Conservation (phyloP, 2,113 vertebrate species). For the Otus sunia region DNA sequence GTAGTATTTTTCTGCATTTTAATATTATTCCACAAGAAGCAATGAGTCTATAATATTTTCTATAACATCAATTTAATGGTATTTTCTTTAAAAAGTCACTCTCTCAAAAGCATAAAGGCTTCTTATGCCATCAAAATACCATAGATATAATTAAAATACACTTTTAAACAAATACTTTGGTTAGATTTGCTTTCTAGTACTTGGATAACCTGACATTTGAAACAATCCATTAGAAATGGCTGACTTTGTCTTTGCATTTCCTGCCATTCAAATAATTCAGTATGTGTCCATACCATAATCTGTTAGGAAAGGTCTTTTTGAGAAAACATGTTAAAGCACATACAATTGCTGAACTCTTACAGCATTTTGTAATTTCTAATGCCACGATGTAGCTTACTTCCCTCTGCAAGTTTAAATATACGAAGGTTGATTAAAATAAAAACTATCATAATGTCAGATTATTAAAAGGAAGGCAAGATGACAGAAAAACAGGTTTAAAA, state of each 20-base stretch:
- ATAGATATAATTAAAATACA: background rate
- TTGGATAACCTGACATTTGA: background rate
- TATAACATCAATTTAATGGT: background rate
- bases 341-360: background rate
- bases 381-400: background rate
- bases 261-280: background rate
- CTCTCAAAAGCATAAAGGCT: background rate
- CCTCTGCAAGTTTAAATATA: background rate
- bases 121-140: background rate
- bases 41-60: background rate
- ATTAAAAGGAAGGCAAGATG: background rate
- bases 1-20: background rate
- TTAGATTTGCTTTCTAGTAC: background rate
- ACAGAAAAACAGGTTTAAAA: slow-evolving; percentile 2
- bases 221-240: background rate
- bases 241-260: background rate
- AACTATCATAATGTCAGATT: background rate
- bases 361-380: background rate
- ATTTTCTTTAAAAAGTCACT: background rate
- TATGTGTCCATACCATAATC: background rate
- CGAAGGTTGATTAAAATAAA: background rate
- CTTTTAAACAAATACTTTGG: background rate
- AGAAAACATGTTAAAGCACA: background rate
- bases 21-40: background rate
- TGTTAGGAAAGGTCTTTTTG: background rate